Base-by-base conservation (phyloP, 92 coral and sea anemone genomes). In the Paramuricea clavata region DNA sequence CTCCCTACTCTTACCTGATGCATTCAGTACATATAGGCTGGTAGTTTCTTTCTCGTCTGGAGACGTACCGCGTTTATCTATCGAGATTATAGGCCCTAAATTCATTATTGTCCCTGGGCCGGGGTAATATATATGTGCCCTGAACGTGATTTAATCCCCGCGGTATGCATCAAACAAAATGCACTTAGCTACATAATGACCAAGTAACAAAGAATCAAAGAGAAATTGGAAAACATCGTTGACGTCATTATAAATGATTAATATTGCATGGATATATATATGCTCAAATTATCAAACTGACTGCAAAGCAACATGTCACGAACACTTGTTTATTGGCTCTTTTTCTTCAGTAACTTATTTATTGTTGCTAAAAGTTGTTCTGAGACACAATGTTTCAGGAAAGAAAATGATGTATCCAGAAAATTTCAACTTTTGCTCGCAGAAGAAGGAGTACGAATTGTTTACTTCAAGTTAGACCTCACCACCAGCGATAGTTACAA, bases 391-490 rank as follows among this genome's bases (percentile, higher is more conserved):
- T 88, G 91, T 22, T 61, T 74, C n/a, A 57, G 19, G 22, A 23
- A 43, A 13, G 81, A 44, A 62, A 34, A 30, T 11, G 75, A 43
- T 56, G 27, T 44, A 15, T 57, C 87, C 16, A 69, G 23, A 35
- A 39, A 72, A 26, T 88, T 88, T 74, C 49, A 62, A 25, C 60
- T 19, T 43, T 73, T 73, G 23, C 82, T 85, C 16, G 49, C 78
- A 28, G 83, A 88, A 50, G 83, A 81, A 88, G 87, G 91, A 28
- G 87, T 74, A 39, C 72, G 87, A 47, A 70, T 88, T 73, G 83
- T 88, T 49, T 82, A 88, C 76, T 61, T 88, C 65, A 81, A 82
- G 33, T 81, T 88, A 28, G 31, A 26, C 7, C 26, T 68, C 49
- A 13, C 69, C 28, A 39, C 25, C 21, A 61, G 71, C 70, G 90